Evolutionary conservation across 2,797 vertebrate species (phyloP).

Genomic region (Cryptoprocta ferox): DNA sequence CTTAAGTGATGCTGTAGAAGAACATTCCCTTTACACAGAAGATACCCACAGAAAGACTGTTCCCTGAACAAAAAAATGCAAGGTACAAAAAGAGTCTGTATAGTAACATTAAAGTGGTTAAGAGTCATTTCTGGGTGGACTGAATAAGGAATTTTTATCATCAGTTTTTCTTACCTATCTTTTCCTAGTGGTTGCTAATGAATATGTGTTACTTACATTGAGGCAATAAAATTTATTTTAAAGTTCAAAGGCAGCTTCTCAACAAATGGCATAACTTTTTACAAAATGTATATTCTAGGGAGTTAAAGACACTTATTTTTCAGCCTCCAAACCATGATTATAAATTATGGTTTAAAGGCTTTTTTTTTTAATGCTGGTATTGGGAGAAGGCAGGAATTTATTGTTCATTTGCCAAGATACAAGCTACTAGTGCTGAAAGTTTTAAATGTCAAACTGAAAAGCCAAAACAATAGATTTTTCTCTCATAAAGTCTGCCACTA

Average conservation of each 20-base stretch:
- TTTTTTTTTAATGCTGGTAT: neutral
- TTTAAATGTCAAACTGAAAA: conserved; percentile 41
- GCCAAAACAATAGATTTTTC: neutral
- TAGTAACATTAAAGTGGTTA: neutral
- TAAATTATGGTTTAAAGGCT: neutral
- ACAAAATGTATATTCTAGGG: neutral
- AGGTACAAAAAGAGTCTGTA: neutral
- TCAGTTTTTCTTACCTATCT: neutral
- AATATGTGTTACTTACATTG: neutral
- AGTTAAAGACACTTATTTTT: conserved; percentile 10
- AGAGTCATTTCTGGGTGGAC: neutral
- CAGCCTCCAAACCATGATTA: neutral
- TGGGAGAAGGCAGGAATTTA: neutral
- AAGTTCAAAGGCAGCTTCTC: conserved; percentile 24
- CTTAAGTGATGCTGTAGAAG: neutral
- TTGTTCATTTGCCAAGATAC: neutral
- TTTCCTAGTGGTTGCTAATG: neutral
- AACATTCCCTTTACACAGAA: neutral
- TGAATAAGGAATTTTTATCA: neutral
- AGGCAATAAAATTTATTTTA: neutral
- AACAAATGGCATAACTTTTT: conserved; percentile 18
- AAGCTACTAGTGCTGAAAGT: neutral
- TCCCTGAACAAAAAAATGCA: neutral
- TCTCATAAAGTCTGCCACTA: neutral
- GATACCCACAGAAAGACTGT: neutral